Evolutionary conservation across 2,113 vertebrate genomes (phyloP).

Genomic region (Xiphophorus maculatus): DNA sequence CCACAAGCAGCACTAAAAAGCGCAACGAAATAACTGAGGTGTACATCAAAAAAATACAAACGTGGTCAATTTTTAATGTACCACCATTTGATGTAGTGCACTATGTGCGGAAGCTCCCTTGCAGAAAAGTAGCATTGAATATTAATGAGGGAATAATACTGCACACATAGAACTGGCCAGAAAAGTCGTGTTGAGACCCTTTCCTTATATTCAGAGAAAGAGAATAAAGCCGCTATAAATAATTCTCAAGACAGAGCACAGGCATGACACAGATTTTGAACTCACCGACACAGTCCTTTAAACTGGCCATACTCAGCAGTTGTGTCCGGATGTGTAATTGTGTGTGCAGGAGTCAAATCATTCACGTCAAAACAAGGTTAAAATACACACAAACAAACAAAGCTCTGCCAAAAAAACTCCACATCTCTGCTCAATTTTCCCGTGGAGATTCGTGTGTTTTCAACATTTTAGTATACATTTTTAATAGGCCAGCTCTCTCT

Average conservation of each 20-base stretch:
- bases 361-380: constrained; percentile 35
- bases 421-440: constrained; percentile 41
- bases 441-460: constrained; percentile 47
- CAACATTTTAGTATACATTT: constrained; percentile 67
- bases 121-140: constrained; percentile 66
- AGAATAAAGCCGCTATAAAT: constrained; percentile 55
- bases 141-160: constrained; percentile 69
- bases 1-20: constrained; percentile 13
- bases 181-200: constrained; percentile 60
- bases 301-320: constrained; percentile 29
- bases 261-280: constrained; percentile 15
- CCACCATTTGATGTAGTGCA: constrained; percentile 54
- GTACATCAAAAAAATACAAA: constrained; percentile 50
- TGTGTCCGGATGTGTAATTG: constrained; percentile 7
- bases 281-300: constrained; percentile 9
- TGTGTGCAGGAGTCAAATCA: constrained; percentile 10
- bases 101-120: constrained; percentile 54
- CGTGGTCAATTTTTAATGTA: constrained; percentile 63
- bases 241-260: constrained; percentile 41
- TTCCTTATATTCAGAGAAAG: constrained; percentile 39
- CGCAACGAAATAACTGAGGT: constrained; percentile 22
- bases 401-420: constrained; percentile 7
- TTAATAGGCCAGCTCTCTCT: constrained; percentile 59
- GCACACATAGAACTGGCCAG: constrained; percentile 54
- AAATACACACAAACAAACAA: constrained; percentile 9